Base-by-base conservation (phyloP, 2,113 vertebrate species). In the Etheostoma cragini region DNA sequence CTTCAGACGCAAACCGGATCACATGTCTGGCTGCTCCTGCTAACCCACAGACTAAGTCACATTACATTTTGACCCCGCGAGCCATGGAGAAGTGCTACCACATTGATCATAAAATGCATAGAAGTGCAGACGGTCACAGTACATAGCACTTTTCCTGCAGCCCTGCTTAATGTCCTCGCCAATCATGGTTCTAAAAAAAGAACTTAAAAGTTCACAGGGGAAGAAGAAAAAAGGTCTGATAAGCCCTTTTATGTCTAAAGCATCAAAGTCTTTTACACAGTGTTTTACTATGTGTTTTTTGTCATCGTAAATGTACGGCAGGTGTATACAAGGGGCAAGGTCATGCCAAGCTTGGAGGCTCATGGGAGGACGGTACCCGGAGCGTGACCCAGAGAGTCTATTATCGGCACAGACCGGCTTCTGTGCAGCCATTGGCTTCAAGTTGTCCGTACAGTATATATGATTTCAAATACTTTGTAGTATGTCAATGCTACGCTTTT, bases 61-160 rank as follows among this genome's bases (percentile, higher is more conserved):
- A 64, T 35, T 66, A 8, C 33, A 33, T 24, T 68, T 66, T 63
- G 21, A 63, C 57, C 73, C 80, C 10, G 0, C 6, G 0, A 81
- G 72, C 68, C 38, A 50, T 4, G 45, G 24, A 70, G 62, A 58
- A 42, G 64, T 26, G 72, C 82, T 84, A 66, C 81, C 24, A 72
- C 22, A 60, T 52, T 12, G n/a, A 74, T 72, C 54, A 56, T 45
- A 65, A 66, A 60, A 75, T 5, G 17, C 47, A 74, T 56, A 65
- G 53, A 68, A 24, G 80, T 58, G 46, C 35, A 8, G 38, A 78
- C 46, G 5, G 72, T 75, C 56, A 46, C 57, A 21, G 56, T 42
- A 26, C 52, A 49, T 10, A 38, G 26, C 33, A 42, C 21, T 53
- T 73, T 30, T 26, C 70, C 56, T 71, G 46, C 61, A 87, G 80